A percentile compares a stretch with the other conserved stretches of the same genome.
These are phyloP conservation scores for Rhinichthys osculus DNA, from an alignment of 2,797 vertebrate genomes.

Conservation along the genomic window DNA sequence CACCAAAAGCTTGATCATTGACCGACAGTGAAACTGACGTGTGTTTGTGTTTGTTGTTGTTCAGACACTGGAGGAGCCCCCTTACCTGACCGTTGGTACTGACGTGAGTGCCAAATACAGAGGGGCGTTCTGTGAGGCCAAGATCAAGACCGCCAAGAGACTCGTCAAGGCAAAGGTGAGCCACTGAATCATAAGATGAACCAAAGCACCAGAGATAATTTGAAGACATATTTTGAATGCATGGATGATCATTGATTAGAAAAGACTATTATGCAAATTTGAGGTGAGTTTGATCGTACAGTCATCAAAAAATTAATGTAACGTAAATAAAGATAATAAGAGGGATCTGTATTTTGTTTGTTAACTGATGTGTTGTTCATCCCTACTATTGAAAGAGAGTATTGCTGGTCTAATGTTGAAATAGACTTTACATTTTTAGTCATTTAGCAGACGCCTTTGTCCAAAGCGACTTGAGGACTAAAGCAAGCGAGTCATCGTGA, in stretches of 20 bases:
- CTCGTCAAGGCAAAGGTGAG: constrained; percentile 87
- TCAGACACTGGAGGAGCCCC: constrained; percentile 84
- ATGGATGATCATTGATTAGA: neutral
- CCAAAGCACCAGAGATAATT: no score
- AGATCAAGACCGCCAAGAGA: constrained; percentile 85
- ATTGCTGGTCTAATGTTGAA: neutral
- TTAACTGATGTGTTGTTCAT: neutral
- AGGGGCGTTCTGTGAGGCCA: constrained; percentile 87
- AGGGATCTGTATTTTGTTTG: neutral
- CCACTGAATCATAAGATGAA: neutral
- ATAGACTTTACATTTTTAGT: no score
- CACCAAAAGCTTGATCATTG: neutral
- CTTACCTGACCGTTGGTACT: constrained; percentile 85
- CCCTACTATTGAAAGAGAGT: neutral
- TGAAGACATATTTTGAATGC: neutral
- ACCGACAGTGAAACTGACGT: neutral
- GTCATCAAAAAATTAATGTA: neutral
- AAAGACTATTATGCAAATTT: neutral
- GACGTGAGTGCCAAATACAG: constrained; percentile 87
- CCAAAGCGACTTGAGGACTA: no score
- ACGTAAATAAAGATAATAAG: neutral
- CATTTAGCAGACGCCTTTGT: no score
- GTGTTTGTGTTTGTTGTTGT: constrained; percentile 13
- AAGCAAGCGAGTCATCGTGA: no score
- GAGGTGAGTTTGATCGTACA: neutral